Percentiles rank a stretch among this genome's conserved stretches.
These are phyloP conservation scores for Porites cylindrica DNA, from an alignment of 92 coral and sea anemone species.

Conservation along the genomic window DNA sequence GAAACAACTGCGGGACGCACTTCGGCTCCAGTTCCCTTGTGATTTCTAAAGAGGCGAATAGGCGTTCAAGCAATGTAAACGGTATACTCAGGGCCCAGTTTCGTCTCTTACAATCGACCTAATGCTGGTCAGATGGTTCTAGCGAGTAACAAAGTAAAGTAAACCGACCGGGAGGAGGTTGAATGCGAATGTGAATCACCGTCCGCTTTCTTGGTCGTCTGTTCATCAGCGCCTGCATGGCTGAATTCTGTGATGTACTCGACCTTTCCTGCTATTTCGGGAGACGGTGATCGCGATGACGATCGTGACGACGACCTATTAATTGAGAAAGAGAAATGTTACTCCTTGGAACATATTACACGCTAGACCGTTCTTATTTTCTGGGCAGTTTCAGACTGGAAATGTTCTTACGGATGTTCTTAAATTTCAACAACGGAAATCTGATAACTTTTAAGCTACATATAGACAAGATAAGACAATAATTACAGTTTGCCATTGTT, in stretches of 20 bases:
- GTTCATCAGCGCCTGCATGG: slow-evolving; percentile 19
- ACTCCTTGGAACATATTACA: background rate
- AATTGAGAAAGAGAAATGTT: background rate
- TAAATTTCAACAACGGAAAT: too few relatives aligned
- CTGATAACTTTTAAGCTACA: too few relatives aligned
- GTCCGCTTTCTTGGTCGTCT: slow-evolving; percentile 50
- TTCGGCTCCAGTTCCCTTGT: too few relatives aligned
- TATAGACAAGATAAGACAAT: too few relatives aligned
- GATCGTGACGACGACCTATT: slow-evolving; percentile 67
- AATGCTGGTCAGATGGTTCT: slow-evolving; percentile 21
- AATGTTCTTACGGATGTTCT: too few relatives aligned
- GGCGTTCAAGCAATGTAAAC: background rate
- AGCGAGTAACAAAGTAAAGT: slow-evolving; percentile 62
- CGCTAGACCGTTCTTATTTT: background rate
- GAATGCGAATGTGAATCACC: slow-evolving; percentile 65
- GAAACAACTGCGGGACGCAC: too few relatives aligned
- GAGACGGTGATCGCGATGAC: slow-evolving; percentile 74
- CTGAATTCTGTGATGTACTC: slow-evolving; percentile 82
- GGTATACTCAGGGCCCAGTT: slow-evolving; percentile 25
- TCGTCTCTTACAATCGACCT: slow-evolving; percentile 42
- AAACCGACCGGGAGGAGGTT: slow-evolving; percentile 87
- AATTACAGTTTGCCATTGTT: too few relatives aligned
- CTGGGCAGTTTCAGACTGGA: too few relatives aligned
- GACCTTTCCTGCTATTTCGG: slow-evolving; percentile 75
- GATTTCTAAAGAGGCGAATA: too few relatives aligned